A percentile compares a stretch with the other conserved stretches of the same genome.
Conservation (phyloP, 2,113 vertebrate genomes). For the Odocoileus virginianus region DNA sequence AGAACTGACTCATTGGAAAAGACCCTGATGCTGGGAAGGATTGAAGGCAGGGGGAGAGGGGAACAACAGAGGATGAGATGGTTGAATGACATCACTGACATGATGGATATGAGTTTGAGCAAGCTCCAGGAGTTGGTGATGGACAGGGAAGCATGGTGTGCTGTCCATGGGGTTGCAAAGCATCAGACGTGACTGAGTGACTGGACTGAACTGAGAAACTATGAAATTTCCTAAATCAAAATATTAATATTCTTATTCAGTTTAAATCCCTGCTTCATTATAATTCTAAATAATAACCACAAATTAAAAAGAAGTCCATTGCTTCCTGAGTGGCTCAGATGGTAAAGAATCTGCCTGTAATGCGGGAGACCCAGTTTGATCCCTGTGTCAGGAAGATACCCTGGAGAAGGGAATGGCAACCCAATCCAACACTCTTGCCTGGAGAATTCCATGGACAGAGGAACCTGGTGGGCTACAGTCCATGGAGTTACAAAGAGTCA, state of each 20-base stretch:
- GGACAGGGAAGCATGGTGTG: background rate
- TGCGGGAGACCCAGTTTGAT: background rate
- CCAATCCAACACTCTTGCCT: background rate
- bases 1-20: background rate
- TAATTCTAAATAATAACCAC: background rate
- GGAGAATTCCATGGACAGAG: background rate
- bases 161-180: background rate
- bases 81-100: background rate
- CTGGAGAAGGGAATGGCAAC: background rate
- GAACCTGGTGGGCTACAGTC: background rate
- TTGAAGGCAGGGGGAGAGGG: background rate
- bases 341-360: background rate
- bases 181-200: rapidly evolving
- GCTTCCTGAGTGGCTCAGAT: background rate
- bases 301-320: background rate
- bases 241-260: background rate
- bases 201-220: background rate
- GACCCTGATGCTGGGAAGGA: background rate
- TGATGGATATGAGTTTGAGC: background rate
- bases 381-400: background rate
- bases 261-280: background rate
- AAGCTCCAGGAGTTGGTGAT: background rate
- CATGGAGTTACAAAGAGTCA: background rate
- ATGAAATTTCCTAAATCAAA: background rate
- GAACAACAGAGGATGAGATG: background rate